phyloP scores from a whole-genome alignment of 2,888 invertebrate genomes.

The Achlya flavicornis region DNA sequence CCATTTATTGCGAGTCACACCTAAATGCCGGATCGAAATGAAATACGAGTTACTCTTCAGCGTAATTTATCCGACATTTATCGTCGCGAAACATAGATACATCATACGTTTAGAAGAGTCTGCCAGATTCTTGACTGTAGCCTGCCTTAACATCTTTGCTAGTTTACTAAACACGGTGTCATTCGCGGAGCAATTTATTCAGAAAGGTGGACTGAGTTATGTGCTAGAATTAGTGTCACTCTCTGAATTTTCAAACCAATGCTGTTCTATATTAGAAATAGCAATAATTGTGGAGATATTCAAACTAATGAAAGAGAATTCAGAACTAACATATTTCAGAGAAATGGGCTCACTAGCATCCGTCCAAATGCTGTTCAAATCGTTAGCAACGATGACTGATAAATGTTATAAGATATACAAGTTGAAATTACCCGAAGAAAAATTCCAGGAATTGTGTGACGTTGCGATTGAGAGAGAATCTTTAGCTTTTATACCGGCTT shows the following conservation, averaged over 20 bases:
- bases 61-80: slow-evolving; percentile 85
- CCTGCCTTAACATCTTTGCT: slow-evolving; percentile 85
- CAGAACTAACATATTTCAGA: slow-evolving; percentile 55
- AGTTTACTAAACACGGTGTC: slow-evolving; percentile 80
- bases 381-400: slow-evolving; percentile 64
- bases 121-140: slow-evolving; percentile 83
- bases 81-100: slow-evolving; percentile 80
- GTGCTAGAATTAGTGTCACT: slow-evolving; percentile 81
- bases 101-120: slow-evolving; percentile 73
- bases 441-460: slow-evolving; percentile 62
- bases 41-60: slow-evolving; percentile 83
- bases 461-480: slow-evolving; percentile 53
- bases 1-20: slow-evolving; percentile 84
- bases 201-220: slow-evolving; percentile 82
- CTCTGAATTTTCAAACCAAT: slow-evolving; percentile 82
- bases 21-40: slow-evolving; percentile 80
- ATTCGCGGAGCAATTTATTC: slow-evolving; percentile 84
- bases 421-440: slow-evolving; percentile 56
- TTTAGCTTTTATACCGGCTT: slow-evolving; percentile 38
- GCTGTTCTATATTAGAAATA: slow-evolving; percentile 85
- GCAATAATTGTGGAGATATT: slow-evolving; percentile 84
- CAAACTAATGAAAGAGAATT: slow-evolving; percentile 67
- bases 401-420: slow-evolving; percentile 67
- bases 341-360: slow-evolving; percentile 71
- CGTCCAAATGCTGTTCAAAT: slow-evolving; percentile 73